Base-by-base conservation (phyloP, 2,888 invertebrate genomes). In the Callosobruchus maculatus region DNA sequence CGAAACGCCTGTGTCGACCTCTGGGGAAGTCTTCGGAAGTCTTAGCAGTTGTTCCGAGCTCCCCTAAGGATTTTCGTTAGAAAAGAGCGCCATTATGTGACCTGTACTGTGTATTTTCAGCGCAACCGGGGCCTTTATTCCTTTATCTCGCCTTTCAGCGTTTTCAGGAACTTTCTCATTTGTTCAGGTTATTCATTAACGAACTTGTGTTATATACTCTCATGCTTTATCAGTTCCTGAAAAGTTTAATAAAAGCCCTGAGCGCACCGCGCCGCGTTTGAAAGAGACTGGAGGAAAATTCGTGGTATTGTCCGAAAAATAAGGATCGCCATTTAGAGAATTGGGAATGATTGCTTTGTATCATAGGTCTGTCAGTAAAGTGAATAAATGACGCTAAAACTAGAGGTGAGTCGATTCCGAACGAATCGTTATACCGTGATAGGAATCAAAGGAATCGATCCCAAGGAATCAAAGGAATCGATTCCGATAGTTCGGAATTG, bases 81-180 rank as follows among this genome's bases (percentile, higher is more conserved):
- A 82, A 81, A 82, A 81, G 83, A 83, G 81, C 80, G 81, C 81
- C 74, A 83, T 83, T 84, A 84, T 84, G 83, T 83, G 84, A 84
- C 84, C 80, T 84, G 84, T 83, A 84, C 81, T 84, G 84, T 84
- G 84, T 85, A 83, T 85, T 84, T 85, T 83, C 83, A 83, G 82
- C 78, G 79, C 49, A 49, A 18, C 81, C 80, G 79, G 79, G 79
- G 85, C 85, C 84, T 86, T 87, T 85, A 85, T 87, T 85, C 86
- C 86, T 87, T 87, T 86, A 87, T 87, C 86, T 86, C 83, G 85
- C 85, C 85, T 86, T 87, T 86, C 86, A 86, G 81, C 81, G 82
- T 84, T 84, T 85, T 84, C 84, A 84, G 84, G 81, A 84, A 83
- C 83, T 84, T 84, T 84, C 84, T 83, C 84, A 83, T 86, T 86